These are phyloP conservation scores for Delia radicum DNA, from an alignment of 1,140 invertebrate species.

Conservation along the genomic window DNA sequence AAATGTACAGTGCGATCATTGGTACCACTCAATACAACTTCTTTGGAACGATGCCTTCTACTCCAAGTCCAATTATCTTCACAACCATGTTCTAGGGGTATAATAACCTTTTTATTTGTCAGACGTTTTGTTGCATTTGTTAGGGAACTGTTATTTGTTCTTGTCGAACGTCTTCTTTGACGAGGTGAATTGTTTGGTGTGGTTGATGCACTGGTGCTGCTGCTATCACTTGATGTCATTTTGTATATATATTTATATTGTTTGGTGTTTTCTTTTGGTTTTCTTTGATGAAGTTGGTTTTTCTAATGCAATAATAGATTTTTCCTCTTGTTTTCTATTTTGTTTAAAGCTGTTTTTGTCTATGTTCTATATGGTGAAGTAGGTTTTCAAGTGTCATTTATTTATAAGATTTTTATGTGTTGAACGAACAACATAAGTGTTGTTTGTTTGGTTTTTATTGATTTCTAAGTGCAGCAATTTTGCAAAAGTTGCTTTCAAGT, in stretches of 20 bases:
- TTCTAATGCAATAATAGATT: not conserved
- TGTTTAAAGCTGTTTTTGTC: not conserved
- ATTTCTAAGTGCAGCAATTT: conserved; percentile 8
- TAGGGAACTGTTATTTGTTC: not conserved
- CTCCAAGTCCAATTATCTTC: conserved; percentile 71
- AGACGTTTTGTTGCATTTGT: conserved; percentile 15
- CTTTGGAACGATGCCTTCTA: conserved; percentile 63
- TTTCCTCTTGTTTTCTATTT: not conserved
- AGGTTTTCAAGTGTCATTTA: not conserved
- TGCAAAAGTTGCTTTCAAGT: not conserved
- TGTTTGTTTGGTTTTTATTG: conserved; percentile 8
- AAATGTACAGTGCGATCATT: conserved; percentile 62
- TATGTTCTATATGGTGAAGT: not conserved
- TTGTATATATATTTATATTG: not conserved
- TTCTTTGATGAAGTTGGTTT: not conserved
- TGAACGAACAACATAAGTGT: not conserved
- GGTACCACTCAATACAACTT: conserved; percentile 63
- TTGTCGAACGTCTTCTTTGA: not conserved
- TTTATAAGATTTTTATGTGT: not conserved
- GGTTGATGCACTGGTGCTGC: not conserved
- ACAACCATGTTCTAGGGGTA: conserved; percentile 52
- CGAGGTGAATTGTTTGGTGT: not conserved
- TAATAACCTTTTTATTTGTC: conserved; percentile 24
- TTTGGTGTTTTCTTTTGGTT: not conserved
- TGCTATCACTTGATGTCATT: conserved; percentile 27